A percentile compares a stretch with the other conserved stretches of the same genome.
These are phyloP conservation scores for Chamaea fasciata DNA, from an alignment of 2,113 vertebrate genomes.

Conservation along the genomic window DNA sequence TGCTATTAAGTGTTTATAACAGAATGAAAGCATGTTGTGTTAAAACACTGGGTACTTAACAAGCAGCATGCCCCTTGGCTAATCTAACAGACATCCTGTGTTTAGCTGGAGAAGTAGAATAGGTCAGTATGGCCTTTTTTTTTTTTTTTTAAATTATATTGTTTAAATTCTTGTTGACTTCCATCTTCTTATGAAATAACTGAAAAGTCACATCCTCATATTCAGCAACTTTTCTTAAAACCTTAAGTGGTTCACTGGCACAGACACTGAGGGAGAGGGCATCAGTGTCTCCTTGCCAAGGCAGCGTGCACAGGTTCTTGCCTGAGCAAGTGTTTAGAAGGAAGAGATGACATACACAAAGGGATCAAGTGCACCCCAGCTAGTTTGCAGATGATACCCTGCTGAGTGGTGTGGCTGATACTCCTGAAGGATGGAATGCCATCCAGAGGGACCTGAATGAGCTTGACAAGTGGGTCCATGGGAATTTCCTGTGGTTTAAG, in stretches of 20 bases:
- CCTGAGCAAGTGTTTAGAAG: background rate
- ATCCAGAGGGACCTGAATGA: background rate
- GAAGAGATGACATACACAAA: background rate
- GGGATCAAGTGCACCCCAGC: background rate
- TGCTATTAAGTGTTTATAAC: conserved; percentile 27
- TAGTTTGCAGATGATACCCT: background rate
- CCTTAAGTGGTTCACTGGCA: background rate
- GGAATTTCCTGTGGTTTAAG: background rate
- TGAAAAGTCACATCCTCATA: background rate
- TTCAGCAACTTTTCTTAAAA: background rate
- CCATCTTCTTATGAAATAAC: background rate
- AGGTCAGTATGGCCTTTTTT: background rate
- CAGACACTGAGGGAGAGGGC: background rate
- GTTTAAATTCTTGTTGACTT: background rate
- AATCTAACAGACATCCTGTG: background rate
- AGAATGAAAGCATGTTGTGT: conserved; percentile 47
- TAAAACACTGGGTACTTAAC: background rate
- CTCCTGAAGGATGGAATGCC: background rate
- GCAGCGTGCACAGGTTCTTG: background rate
- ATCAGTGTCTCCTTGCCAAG: background rate
- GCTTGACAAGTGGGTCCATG: background rate
- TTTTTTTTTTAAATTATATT: background rate
- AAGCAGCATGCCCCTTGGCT: background rate
- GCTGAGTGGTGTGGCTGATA: background rate
- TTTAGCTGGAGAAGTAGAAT: background rate